These are phyloP conservation scores for Lepidurus packardi DNA, from an alignment of 1,140 invertebrate genomes.

Conservation along the genomic window DNA sequence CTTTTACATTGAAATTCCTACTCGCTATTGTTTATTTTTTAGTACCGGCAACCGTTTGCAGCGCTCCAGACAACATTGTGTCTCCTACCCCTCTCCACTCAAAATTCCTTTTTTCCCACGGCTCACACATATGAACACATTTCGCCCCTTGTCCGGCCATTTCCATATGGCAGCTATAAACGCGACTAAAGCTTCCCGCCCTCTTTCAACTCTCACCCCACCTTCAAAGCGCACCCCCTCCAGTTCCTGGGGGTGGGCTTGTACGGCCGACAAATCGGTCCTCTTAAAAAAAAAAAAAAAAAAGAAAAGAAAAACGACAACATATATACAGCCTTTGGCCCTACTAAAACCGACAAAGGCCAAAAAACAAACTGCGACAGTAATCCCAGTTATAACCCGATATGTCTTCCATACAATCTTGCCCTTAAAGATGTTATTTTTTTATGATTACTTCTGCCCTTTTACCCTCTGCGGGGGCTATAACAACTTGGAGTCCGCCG, in stretches of 20 bases:
- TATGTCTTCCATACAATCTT: too few relatives aligned
- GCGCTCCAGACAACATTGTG: too few relatives aligned
- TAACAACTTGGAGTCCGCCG: too few relatives aligned
- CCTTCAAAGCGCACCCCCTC: too few relatives aligned
- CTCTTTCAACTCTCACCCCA: background rate
- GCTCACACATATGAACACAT: background rate
- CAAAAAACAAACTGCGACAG: background rate
- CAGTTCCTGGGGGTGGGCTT: background rate
- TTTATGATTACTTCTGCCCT: too few relatives aligned
- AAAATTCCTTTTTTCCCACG: background rate
- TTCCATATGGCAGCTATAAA: slow-evolving; percentile 6
- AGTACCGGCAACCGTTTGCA: too few relatives aligned
- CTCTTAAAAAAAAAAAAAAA: background rate
- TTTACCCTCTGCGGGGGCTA: too few relatives aligned
- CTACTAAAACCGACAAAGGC: background rate
- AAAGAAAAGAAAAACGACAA: background rate
- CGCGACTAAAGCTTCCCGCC: background rate
- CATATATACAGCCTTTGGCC: background rate
- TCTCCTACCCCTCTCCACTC: background rate
- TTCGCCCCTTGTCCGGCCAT: background rate
- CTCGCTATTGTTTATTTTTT: background rate
- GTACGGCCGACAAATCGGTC: slow-evolving; percentile 4
- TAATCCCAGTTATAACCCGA: too few relatives aligned
- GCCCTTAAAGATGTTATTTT: too few relatives aligned
- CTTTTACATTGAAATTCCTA: background rate